A percentile compares a stretch with the other conserved stretches of the same genome.
Evolutionary conservation across 2,888 invertebrate genomes (phyloP).

Genomic region (Chrysodeixis includens): DNA sequence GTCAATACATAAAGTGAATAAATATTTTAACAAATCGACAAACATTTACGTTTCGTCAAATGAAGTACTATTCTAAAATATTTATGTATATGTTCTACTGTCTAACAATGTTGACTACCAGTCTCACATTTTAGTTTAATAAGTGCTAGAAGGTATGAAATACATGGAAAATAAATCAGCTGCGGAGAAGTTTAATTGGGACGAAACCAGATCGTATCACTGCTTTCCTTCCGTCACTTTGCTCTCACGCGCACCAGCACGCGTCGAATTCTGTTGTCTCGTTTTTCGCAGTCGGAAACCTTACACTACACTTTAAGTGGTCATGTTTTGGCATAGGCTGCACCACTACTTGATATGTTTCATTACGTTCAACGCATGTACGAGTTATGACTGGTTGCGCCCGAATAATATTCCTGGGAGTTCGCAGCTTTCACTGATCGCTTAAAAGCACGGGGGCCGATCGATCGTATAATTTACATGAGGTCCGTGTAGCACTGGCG

Average conservation of each 20-base stretch:
- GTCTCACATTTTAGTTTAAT: slow-evolving; percentile 89
- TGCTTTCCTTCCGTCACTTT: slow-evolving; percentile 68
- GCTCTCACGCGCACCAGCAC: slow-evolving; percentile 54
- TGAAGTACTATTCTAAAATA: slow-evolving; percentile 84
- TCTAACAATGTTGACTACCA: slow-evolving; percentile 89
- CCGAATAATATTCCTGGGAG: slow-evolving; percentile 76
- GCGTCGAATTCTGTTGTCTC: slow-evolving; percentile 54
- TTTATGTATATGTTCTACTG: slow-evolving; percentile 86
- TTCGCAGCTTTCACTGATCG: slow-evolving; percentile 83
- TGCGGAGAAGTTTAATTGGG: slow-evolving; percentile 80
- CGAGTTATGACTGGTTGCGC: slow-evolving; percentile 84
- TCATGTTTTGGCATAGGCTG: slow-evolving; percentile 80
- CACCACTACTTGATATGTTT: slow-evolving; percentile 89
- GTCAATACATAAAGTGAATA: slow-evolving; percentile 79
- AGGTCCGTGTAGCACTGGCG: slow-evolving; percentile 77
- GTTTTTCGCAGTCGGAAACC: slow-evolving; percentile 73
- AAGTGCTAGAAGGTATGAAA: slow-evolving; percentile 87
- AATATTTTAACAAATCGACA: slow-evolving; percentile 80
- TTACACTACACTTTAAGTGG: slow-evolving; percentile 87
- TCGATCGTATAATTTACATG: slow-evolving; percentile 71
- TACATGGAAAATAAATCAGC: slow-evolving; percentile 82
- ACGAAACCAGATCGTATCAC: slow-evolving; percentile 84
- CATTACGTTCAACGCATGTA: slow-evolving; percentile 81
- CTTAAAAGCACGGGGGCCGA: slow-evolving; percentile 72
- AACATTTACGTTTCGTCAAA: slow-evolving; percentile 81